phyloP scores from a whole-genome alignment of 2,888 invertebrate species.

The Ennomos fuscantarius region DNA sequence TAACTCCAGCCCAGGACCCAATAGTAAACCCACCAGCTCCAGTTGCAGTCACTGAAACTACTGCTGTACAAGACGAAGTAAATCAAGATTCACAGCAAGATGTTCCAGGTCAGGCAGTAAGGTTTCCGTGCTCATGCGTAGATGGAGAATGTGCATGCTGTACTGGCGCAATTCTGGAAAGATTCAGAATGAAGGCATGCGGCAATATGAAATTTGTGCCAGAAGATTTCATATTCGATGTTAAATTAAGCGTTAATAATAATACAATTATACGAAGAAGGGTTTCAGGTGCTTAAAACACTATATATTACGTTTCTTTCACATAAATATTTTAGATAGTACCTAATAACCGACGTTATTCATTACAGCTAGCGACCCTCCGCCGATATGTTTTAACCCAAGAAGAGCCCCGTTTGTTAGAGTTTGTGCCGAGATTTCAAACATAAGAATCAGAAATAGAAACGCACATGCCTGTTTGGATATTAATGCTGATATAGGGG shows the following conservation, averaged over 20 bases:
- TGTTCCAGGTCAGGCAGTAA: conserved; percentile 75
- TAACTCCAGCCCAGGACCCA: conserved; percentile 42
- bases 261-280: conserved; percentile 89
- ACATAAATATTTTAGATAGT: too few species aligned
- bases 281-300: conserved; percentile 85
- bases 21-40: conserved; percentile 40
- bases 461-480: conserved; percentile 92
- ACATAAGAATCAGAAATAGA: conserved; percentile 91
- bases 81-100: conserved; percentile 49
- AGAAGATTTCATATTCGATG: conserved; percentile 92
- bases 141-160: conserved; percentile 89
- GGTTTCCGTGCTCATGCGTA: conserved; percentile 87
- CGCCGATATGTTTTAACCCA: conserved; percentile 89
- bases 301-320: too few species aligned
- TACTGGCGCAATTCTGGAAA: conserved; percentile 86
- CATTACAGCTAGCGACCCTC: conserved; percentile 89
- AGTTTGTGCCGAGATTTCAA: conserved; percentile 91
- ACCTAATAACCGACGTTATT: neutral
- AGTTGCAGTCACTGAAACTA: conserved; percentile 48
- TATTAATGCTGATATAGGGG: conserved; percentile 88
- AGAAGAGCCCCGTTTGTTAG: conserved; percentile 88
- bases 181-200: conserved; percentile 90
- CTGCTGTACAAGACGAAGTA: conserved; percentile 53
- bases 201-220: conserved; percentile 91
- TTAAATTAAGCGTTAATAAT: conserved; percentile 89